Base-by-base conservation (phyloP, 2,113 vertebrate genomes). In the Oncorhynchus gorbuscha region DNA sequence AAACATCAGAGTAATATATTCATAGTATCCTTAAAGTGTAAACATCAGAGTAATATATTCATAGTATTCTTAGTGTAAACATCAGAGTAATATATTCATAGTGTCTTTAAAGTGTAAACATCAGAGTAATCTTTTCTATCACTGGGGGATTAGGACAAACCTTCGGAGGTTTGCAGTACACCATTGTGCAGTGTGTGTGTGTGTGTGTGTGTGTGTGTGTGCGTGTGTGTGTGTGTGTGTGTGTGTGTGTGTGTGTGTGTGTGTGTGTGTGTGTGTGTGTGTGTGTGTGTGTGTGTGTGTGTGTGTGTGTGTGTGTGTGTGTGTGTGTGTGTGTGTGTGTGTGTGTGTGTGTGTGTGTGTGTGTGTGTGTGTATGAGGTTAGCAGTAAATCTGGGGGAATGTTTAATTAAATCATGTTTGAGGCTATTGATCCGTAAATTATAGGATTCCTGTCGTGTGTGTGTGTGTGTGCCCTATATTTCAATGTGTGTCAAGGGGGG, bases 391-490 rank as follows among this genome's bases (percentile, higher is more conserved):
- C 64, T 28, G 45, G 68, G 76, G 76, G 76, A 64, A 81, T 76
- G 73, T 76, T 80, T 81, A 76, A 84, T 81, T 84, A 81, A 84
- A 79, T 79, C 76, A 72, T 74, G 74, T 69, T 71, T 67, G 48
- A 81, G 76, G 35, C 59, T 76, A 81, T 81, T 76, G 79, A 84
- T 78, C 79, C 58, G 73, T 22, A 68, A 49, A 61, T 39, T 79
- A 79, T 78, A 78, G 79, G 71, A 81, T 81, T 81, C 28, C 76
- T 79, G 74, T 78, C 76, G 76, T 73, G 76, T 70, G 55, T 69
- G 69, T 70, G 51, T 69, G 69, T 70, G 51, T 72, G 70, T 73
- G 69, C 69, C 69, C 58, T 69, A 20, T 35, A 65, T 71, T 20
- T 76, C n/a, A 65, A 51, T 65, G 72, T 67, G 70, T 75, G 76